These are phyloP conservation scores for Manis crassicaudata DNA, from an alignment of 2,797 vertebrate genomes.

Conservation along the genomic window DNA sequence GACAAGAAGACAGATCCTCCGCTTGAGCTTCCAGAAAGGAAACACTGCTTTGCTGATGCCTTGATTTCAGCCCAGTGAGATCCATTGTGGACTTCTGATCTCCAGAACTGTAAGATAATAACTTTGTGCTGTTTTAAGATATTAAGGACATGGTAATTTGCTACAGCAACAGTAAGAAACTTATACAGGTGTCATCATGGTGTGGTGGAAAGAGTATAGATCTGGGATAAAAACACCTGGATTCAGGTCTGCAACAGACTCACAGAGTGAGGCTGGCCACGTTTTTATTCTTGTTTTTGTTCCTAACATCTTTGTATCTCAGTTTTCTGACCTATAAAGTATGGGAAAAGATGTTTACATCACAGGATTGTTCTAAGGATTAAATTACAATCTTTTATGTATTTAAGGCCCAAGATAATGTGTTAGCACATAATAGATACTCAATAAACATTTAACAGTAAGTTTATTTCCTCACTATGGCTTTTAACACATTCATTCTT, in stretches of 20 bases:
- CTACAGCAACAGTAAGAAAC: not conserved
- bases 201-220: not conserved
- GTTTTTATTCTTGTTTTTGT: not conserved
- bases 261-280: not conserved
- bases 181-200: not conserved
- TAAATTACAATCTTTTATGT: not conserved
- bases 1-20: not conserved
- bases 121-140: not conserved
- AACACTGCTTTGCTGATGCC: not conserved
- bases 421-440: not conserved
- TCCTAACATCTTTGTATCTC: not conserved
- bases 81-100: not conserved
- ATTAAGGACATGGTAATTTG: not conserved
- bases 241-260: not conserved
- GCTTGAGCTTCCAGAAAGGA: not conserved
- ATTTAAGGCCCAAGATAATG: not conserved
- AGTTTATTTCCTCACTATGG: not conserved
- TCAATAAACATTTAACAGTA: not conserved
- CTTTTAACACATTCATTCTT: not conserved
- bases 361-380: not conserved
- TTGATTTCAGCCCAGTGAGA: not conserved
- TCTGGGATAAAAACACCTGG: not conserved
- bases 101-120: not conserved
- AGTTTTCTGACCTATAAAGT: not conserved
- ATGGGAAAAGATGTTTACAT: not conserved